Percentiles rank a stretch among this genome's conserved stretches.
Conservation (phyloP, 2,113 vertebrate species). For the Nymphicus hollandicus region DNA sequence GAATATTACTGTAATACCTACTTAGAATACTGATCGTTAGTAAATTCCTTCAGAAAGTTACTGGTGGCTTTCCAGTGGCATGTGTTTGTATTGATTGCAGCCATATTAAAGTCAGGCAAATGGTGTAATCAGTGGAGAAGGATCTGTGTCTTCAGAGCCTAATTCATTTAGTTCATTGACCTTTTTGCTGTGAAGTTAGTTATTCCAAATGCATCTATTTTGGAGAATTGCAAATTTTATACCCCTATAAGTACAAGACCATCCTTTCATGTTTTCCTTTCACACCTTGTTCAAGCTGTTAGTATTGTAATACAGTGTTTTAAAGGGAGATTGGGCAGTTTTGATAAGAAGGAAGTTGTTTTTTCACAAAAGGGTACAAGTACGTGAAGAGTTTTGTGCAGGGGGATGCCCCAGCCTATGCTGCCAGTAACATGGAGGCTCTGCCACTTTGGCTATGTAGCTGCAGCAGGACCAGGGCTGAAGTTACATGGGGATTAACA, state of each 20-base stretch:
- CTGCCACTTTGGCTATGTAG: fast-evolving
- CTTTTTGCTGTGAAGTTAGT: background rate
- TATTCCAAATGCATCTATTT: background rate
- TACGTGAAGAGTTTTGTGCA: background rate
- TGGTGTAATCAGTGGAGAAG: background rate
- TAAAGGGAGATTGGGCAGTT: background rate
- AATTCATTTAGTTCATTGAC: background rate
- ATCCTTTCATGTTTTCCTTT: background rate
- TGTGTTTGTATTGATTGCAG: background rate
- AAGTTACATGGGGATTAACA: background rate
- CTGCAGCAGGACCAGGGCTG: background rate
- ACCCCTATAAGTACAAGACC: background rate
- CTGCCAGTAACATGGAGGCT: background rate
- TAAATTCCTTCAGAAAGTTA: background rate
- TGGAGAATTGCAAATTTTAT: background rate
- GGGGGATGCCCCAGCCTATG: background rate
- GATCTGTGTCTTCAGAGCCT: background rate
- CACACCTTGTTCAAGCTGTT: background rate
- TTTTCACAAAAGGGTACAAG: background rate
- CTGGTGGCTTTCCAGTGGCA: background rate
- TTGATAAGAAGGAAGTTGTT: background rate
- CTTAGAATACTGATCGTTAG: background rate
- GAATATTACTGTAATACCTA: background rate
- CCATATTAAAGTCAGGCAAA: background rate
- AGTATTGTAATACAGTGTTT: background rate